phyloP scores from a whole-genome alignment of 2,113 vertebrate species.

The Sterrhoptilus dennistouni region DNA sequence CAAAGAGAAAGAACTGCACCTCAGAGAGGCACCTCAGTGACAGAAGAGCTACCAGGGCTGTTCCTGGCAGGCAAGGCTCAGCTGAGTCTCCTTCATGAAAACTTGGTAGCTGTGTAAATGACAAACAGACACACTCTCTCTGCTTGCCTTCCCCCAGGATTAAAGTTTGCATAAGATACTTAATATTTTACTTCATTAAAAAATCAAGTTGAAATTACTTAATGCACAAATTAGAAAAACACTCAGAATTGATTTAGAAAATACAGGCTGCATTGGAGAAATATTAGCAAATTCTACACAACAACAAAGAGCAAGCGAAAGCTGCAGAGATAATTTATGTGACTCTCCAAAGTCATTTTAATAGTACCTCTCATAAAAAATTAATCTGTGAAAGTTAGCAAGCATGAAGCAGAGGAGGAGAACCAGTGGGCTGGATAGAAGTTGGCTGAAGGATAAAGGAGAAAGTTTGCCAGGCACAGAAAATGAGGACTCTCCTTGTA shows the following conservation, averaged over 20 bases:
- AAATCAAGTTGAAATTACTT: background rate
- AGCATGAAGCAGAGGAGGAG: conserved; percentile 45
- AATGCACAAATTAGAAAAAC: background rate
- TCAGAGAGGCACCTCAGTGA: background rate
- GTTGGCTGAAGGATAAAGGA: conserved; percentile 33
- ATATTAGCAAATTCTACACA: background rate
- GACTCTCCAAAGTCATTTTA: conserved; percentile 24
- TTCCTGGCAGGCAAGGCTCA: background rate
- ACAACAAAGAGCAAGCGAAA: background rate
- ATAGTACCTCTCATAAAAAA: conserved; percentile 40
- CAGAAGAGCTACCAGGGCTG: background rate
- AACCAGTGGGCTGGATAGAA: conserved; percentile 51
- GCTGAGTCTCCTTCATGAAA: background rate
- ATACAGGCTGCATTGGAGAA: background rate
- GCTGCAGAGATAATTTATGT: conserved; percentile 31
- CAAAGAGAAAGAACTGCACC: background rate
- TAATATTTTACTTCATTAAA: conserved; percentile 2
- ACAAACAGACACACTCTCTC: background rate
- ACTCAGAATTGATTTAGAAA: background rate
- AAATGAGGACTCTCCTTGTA: conserved; percentile 17
- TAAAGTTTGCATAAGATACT: background rate
- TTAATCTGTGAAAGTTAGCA: conserved; percentile 46
- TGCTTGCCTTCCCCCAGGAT: background rate
- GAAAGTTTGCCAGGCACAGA: conserved; percentile 43
- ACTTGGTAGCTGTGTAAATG: background rate